Conservation (phyloP, 2,113 vertebrate species). For the Penelope pileata region DNA sequence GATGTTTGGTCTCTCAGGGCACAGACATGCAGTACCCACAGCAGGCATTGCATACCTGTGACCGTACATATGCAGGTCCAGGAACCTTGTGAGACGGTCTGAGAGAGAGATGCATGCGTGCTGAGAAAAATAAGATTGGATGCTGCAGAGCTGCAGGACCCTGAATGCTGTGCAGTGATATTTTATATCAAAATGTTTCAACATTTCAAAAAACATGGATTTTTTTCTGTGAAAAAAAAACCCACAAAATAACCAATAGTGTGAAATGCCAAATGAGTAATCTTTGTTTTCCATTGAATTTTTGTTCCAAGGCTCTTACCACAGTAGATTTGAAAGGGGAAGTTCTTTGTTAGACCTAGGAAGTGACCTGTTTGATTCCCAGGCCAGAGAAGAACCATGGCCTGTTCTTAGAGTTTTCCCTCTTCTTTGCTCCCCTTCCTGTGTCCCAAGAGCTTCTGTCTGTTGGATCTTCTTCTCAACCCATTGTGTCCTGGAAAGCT, state of each 20-base stretch:
- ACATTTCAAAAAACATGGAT: not conserved
- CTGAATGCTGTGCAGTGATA: fast-evolving
- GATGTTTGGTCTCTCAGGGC: not conserved
- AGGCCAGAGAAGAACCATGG: not conserved
- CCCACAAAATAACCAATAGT: not conserved
- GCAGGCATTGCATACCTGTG: fast-evolving
- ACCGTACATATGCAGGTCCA: not conserved
- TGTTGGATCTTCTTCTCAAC: not conserved
- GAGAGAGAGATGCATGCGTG: not conserved
- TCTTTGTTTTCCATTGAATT: not conserved
- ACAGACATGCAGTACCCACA: not conserved
- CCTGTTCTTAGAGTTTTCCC: not conserved
- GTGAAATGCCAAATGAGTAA: not conserved
- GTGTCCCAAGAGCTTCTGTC: not conserved
- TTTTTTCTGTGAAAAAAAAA: not conserved
- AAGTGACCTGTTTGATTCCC: not conserved
- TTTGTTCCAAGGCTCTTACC: not conserved
- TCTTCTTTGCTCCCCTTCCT: not conserved
- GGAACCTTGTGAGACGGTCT: not conserved
- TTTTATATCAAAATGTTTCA: not conserved
- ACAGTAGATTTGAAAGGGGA: not conserved
- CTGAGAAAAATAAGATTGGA: not conserved
- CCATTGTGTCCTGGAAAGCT: not conserved
- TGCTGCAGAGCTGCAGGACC: not conserved
- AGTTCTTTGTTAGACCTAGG: not conserved